Evolutionary conservation across 2,888 invertebrate species (phyloP).

Genomic region (Ectemnius cavifrons): DNA sequence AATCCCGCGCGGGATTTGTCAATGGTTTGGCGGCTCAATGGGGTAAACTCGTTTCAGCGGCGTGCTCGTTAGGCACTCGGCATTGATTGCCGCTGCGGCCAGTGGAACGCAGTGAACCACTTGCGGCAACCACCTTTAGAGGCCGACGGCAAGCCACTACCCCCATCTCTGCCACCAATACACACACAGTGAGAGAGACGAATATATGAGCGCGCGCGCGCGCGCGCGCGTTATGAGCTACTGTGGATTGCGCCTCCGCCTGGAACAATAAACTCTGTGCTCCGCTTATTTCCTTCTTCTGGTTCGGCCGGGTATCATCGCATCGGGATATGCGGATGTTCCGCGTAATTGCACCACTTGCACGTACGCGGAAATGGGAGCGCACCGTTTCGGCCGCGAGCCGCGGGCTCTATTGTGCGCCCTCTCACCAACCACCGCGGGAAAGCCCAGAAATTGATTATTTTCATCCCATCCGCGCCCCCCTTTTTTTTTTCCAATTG

Average conservation of each 20-base stretch:
- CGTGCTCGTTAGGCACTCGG: neutral
- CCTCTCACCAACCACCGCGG: neutral
- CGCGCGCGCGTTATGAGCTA: neutral
- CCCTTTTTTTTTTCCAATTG: too few species aligned
- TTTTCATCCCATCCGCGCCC: too few species aligned
- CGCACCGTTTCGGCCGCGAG: neutral
- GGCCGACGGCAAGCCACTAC: neutral
- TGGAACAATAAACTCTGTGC: conserved; percentile 3
- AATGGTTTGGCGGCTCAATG: too few species aligned
- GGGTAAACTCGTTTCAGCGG: conserved; percentile 14
- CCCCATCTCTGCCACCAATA: neutral
- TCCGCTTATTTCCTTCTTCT: neutral
- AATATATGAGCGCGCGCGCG: too few species aligned
- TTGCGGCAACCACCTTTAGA: conserved; percentile 8
- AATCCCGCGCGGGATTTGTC: too few species aligned
- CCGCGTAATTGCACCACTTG: neutral
- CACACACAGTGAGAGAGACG: neutral
- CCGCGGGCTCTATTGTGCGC: neutral
- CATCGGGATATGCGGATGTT: neutral
- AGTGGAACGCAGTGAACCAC: conserved; percentile 20
- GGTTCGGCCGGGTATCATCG: neutral
- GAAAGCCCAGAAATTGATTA: neutral
- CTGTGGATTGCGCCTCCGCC: conserved; percentile 2
- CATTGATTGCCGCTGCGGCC: neutral
- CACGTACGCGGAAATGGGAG: neutral